Evolutionary conservation across 2,888 invertebrate species (phyloP).

Genomic region (Sicus ferrugineus): DNA sequence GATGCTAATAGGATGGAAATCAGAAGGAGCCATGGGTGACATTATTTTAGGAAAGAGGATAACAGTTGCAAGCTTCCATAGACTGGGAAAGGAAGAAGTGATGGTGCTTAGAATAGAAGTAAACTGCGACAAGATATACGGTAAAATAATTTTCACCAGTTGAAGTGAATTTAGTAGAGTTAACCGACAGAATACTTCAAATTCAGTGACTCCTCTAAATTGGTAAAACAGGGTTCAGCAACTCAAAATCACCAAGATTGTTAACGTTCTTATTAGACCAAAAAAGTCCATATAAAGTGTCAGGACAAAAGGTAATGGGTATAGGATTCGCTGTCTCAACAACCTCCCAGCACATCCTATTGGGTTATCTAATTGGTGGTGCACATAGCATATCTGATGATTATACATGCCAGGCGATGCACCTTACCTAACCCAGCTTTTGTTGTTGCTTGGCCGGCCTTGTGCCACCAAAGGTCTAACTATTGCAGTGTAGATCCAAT

Average conservation of each 20-base stretch:
- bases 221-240: too few relatives aligned
- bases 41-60: background rate
- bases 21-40: background rate
- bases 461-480: conserved; percentile 6
- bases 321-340: too few relatives aligned
- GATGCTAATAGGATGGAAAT: background rate
- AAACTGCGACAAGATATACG: background rate
- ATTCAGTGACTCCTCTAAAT: background rate
- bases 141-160: background rate
- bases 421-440: too few relatives aligned
- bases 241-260: too few relatives aligned
- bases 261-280: too few relatives aligned
- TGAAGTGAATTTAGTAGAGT: background rate
- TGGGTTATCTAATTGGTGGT: too few relatives aligned
- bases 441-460: too few relatives aligned
- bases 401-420: too few relatives aligned
- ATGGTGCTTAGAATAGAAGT: background rate
- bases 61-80: background rate
- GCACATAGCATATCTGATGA: too few relatives aligned
- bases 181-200: background rate
- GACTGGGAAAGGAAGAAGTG: background rate
- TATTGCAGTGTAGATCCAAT: conserved; percentile 22
- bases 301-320: too few relatives aligned
- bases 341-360: too few relatives aligned
- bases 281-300: too few relatives aligned